Conservation (phyloP, 2,888 invertebrate genomes). For the Drosophila neotestacea region DNA sequence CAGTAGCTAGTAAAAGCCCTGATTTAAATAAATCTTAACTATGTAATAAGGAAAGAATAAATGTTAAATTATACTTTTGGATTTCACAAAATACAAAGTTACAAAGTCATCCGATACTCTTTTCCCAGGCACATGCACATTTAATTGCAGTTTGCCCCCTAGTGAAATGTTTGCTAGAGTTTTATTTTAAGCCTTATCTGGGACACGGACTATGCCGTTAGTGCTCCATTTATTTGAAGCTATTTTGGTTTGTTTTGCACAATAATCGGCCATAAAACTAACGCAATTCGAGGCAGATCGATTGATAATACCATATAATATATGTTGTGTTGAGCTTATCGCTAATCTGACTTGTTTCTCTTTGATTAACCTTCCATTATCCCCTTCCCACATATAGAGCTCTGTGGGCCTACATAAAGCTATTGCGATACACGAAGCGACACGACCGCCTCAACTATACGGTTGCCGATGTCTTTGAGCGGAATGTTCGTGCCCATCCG, state of each 20-base stretch:
- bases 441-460: constrained; percentile 90
- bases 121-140: constrained; percentile 1
- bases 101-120: background rate
- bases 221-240: constrained; percentile 35
- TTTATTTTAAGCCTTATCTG: constrained; percentile 47
- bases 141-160: constrained; percentile 25
- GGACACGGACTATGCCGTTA: constrained; percentile 28
- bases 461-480: constrained; percentile 92
- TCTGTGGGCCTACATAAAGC: constrained; percentile 88
- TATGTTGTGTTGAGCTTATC: constrained; percentile 20
- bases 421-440: constrained; percentile 88
- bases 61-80: background rate
- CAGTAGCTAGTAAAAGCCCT: background rate
- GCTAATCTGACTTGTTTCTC: constrained; percentile 19
- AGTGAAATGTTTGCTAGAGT: constrained; percentile 3
- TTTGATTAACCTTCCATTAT: constrained; percentile 14
- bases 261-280: constrained; percentile 54
- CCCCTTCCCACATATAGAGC: constrained; percentile 87
- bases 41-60: too few species aligned
- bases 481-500: constrained; percentile 90
- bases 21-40: background rate
- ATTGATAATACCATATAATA: constrained; percentile 23
- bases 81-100: background rate
- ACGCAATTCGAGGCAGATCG: constrained; percentile 44
- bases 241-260: constrained; percentile 57